Evolutionary conservation across 2,113 vertebrate genomes (phyloP), one percentile per base, ranked within the genome.

Genomic region (Sitta europaea): DNA sequence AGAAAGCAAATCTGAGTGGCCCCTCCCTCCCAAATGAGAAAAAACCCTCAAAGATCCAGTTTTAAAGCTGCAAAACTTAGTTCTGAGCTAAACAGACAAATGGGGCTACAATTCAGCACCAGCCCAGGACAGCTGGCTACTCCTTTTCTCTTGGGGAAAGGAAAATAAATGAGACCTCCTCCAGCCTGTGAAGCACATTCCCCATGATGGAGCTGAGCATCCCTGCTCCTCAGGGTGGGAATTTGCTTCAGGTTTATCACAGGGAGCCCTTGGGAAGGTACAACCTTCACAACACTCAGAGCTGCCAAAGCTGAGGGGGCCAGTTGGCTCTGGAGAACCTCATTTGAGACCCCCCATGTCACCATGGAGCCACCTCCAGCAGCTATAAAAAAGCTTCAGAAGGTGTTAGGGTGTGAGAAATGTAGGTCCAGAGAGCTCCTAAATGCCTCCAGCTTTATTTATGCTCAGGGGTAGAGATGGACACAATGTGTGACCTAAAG

Each of bases 341-440:
- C 0, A 0, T 57, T 61, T 33, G 50, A 84, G 68, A 50, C 11
- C 22, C 13, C 11, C 21, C n/a, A 8, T 5, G 2, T 1, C 63
- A 47, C 59, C 27, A n/a, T 3, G 59, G 81, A 73, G 25, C 43
- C 31, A 18, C 27, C 35, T 43, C 59, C 53, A 38, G 10, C 48
- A 71, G 47, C 42, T 31, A 0, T 3, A 22, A 36, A 31, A 22
- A 36, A 31, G 51, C 51, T 59, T 40, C 71, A 83, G 58, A 23
- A 73, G 43, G 53, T 18, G 75, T 17, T 4, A 15, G 29, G 35
- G 43, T n/a, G n/a, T n/a, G n/a, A n/a, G n/a, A n/a, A n/a, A n/a
- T n/a, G n/a, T n/a, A n/a, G n/a, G n/a, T n/a, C n/a, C n/a, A n/a
- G n/a, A n/a, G n/a, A n/a, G n/a, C n/a, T n/a, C n/a, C n/a, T n/a